Base-by-base conservation (phyloP, 2,888 invertebrate species). In the Papilio protenor region DNA sequence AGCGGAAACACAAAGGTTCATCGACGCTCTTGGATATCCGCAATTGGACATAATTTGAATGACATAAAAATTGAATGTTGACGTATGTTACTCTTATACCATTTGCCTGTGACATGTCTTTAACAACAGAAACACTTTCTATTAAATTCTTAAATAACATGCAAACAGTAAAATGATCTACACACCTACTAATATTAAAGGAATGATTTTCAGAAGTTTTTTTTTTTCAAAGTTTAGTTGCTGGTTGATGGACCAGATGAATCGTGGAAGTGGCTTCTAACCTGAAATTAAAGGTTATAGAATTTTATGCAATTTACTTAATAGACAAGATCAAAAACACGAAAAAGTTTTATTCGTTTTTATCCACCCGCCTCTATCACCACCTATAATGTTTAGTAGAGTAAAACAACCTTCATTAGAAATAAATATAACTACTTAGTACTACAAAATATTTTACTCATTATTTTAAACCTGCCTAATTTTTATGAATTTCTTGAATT, bases 181-280 rank as follows among this genome's bases (percentile, higher is more conserved):
- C 73, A n/a, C 47, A 77, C 49, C 55, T 74, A 74, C 3, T 6
- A 21, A 66, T 70, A 59, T 40, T 47, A 49, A 57, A 23, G 21
- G 16, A 33, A 52, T 16, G 27, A 47, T 59, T 40, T 47, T 33
- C 55, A 47, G n/a, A 49, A 49, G 12, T 23, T 71, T 47, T 18
- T 27, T 21, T 66, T 69, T 45, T 45, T 69, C 6, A n/a, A n/a
- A n/a, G 33, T 33, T 49, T 78, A 79, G 71, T 76, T 79, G 27
- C 79, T 81, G 14, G 81, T 47, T 21, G 81, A 73, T 14, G 81
- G 83, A 11, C 81, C 81, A 11, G 83, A 79, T 6, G 85, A 82
- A 14, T 88, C 88, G 21, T 85, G 84, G 77, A 88, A 86, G 76
- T 85, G 85, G 14, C 79, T 81, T 11, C 86, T 81, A 0, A 86